Evolutionary conservation across 2,797 vertebrate species (phyloP).

Genomic region (Lagodon rhomboides): DNA sequence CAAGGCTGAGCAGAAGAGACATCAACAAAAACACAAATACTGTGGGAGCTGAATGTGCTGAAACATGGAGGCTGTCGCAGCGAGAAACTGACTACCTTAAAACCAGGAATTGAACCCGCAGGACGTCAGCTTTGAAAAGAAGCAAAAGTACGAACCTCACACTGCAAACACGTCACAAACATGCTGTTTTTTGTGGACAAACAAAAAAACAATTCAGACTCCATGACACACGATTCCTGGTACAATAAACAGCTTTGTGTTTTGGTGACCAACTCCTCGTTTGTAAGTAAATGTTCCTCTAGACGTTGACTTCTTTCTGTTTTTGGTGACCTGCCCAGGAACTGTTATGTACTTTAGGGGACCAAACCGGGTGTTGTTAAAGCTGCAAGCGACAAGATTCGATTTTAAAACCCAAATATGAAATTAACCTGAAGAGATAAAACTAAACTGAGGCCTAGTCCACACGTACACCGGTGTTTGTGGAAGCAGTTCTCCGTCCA

Average conservation of each 20-base stretch:
- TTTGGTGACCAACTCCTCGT: background rate
- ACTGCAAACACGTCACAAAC: background rate
- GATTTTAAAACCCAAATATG: too few relatives aligned
- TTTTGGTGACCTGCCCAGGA: background rate
- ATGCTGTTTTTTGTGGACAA: background rate
- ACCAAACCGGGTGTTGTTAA: background rate
- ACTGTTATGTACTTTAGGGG: background rate
- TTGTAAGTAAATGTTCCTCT: slow-evolving; percentile 2
- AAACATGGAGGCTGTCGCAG: background rate
- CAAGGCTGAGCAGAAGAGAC: slow-evolving; percentile 30
- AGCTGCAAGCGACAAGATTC: background rate
- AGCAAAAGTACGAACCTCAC: background rate
- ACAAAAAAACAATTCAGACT: background rate
- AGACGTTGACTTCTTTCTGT: background rate
- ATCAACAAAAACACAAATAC: background rate
- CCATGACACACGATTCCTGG: background rate
- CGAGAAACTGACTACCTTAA: background rate
- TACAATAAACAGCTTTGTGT: background rate
- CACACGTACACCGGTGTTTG: too few relatives aligned
- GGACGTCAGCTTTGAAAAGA: background rate
- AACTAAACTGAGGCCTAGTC: too few relatives aligned
- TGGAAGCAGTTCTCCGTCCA: too few relatives aligned
- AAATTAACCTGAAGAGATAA: background rate
- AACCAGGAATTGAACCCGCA: slow-evolving; percentile 13
- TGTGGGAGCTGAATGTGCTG: background rate